These are phyloP conservation scores for Sarcophaga variegata DNA, from an alignment of 2,888 invertebrate species.

Conservation along the genomic window DNA sequence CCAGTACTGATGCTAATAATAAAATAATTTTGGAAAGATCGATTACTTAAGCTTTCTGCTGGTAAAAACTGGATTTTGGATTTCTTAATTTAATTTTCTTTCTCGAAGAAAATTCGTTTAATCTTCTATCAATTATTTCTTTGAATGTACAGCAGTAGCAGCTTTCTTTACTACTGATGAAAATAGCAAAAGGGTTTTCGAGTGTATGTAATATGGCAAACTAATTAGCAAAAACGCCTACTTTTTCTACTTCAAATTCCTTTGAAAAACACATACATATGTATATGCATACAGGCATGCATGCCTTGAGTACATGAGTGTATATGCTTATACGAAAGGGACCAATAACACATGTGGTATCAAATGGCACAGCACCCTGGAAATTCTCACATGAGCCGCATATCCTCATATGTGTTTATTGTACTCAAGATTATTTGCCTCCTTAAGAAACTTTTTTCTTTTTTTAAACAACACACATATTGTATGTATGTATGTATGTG, in stretches of 20 bases:
- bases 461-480: not conserved
- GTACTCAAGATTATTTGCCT: not conserved
- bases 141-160: too few relatives aligned
- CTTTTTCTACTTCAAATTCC: slow-evolving; percentile 29
- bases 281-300: too few relatives aligned
- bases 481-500: not conserved
- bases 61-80: too few relatives aligned
- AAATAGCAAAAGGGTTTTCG: slow-evolving; percentile 39
- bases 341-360: slow-evolving; percentile 50
- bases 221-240: slow-evolving; percentile 66
- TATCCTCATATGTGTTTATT: not conserved
- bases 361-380: slow-evolving; percentile 33
- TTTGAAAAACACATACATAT: not conserved
- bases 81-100: too few relatives aligned
- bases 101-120: too few relatives aligned
- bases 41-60: too few relatives aligned
- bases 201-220: slow-evolving; percentile 31
- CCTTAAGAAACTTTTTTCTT: not conserved
- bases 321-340: not conserved
- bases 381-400: slow-evolving; percentile 29
- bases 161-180: not conserved
- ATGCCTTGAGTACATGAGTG: not conserved
- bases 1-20: too few relatives aligned
- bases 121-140: too few relatives aligned
- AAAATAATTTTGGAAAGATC: too few relatives aligned